phyloP scores from a whole-genome alignment of 2,113 vertebrate genomes.

The Piprites chloris region DNA sequence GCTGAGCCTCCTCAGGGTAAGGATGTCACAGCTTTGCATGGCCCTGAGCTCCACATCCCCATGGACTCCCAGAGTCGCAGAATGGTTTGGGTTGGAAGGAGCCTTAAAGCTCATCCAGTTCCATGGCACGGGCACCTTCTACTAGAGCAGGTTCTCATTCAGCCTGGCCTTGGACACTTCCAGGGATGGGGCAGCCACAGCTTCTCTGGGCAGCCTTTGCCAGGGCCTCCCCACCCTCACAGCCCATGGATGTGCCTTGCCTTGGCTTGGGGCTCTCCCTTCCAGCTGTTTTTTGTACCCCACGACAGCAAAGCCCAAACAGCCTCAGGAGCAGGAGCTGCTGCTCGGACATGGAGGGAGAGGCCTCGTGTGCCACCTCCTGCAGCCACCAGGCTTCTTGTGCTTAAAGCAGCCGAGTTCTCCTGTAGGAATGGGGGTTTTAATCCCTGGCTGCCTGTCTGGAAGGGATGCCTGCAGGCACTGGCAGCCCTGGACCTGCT shows the following conservation, averaged over 20 bases:
- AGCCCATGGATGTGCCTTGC: neutral
- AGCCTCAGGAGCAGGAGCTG: neutral
- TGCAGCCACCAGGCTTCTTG: accelerated
- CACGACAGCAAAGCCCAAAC: neutral
- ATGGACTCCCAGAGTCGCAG: accelerated
- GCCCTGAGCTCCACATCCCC: neutral
- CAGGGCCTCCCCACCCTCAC: neutral
- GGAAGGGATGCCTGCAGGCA: neutral
- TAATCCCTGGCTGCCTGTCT: neutral
- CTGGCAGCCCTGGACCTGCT: neutral
- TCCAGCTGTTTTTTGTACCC: neutral
- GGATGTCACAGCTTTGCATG: neutral
- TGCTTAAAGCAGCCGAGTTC: neutral
- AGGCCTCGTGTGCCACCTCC: accelerated
- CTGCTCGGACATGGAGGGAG: neutral
- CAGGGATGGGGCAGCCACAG: neutral
- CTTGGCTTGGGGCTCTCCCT: neutral
- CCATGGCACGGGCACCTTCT: neutral
- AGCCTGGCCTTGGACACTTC: neutral
- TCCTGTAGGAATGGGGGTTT: accelerated
- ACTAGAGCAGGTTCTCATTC: accelerated
- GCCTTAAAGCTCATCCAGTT: neutral
- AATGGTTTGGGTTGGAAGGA: neutral
- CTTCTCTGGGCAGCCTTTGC: neutral
- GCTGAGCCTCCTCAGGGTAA: accelerated